phyloP scores from a whole-genome alignment of 2,888 invertebrate species.

The Pseudococcus longispinus region DNA sequence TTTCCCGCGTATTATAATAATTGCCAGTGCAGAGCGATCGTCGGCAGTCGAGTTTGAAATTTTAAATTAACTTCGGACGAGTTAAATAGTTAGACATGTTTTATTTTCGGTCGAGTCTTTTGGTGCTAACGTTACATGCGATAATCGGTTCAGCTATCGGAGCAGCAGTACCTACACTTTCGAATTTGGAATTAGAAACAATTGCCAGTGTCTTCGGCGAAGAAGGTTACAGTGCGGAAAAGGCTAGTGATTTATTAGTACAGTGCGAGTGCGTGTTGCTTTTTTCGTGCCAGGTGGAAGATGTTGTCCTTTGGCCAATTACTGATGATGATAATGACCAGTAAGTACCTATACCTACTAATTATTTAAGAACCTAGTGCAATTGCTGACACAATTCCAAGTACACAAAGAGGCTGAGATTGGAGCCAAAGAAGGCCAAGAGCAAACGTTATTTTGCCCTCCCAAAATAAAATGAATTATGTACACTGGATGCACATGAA shows the following conservation, averaged over 20 bases:
- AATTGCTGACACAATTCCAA: too few species aligned
- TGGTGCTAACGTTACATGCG: background rate
- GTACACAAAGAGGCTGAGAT: too few species aligned
- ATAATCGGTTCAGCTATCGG: background rate
- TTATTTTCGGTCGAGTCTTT: background rate
- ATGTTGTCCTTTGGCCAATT: background rate
- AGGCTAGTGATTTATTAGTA: background rate
- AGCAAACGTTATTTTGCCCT: too few species aligned
- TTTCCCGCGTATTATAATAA: background rate
- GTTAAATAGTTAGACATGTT: background rate
- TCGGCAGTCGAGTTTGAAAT: background rate
- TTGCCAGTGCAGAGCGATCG: background rate
- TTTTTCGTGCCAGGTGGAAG: background rate
- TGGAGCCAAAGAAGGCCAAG: too few species aligned
- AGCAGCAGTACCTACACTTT: background rate
- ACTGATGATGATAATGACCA: background rate
- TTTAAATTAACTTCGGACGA: background rate
- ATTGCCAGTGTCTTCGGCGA: too few species aligned
- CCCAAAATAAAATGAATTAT: too few species aligned
- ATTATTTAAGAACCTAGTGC: too few species aligned
- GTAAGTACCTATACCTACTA: background rate
- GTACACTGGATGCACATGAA: too few species aligned
- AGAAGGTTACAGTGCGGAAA: too few species aligned
- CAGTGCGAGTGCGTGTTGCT: background rate
- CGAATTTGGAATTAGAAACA: background rate